Evolutionary conservation across 2,797 vertebrate species (phyloP), one percentile per base, ranked within the genome.

Genomic region (Spea hammondii): DNA sequence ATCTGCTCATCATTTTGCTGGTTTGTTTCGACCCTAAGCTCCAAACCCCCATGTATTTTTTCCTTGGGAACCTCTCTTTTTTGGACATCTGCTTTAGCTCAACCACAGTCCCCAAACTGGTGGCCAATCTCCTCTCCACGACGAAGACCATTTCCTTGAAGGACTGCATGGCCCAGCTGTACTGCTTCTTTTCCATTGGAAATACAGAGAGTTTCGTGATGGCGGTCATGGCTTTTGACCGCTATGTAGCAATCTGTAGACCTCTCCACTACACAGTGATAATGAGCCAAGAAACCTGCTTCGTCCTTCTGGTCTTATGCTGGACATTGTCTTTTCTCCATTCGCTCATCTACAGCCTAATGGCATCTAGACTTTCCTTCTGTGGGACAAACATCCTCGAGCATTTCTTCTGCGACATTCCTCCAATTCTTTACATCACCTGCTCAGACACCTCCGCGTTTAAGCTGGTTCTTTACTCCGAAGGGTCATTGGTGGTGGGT

Each of bases 371-470:
- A 53, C 10, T 53, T 6, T 6, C 51, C 51, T 53, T 53, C 10
- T 53, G 51, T 53, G 51, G 83, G n/a, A 12, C 67, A 46, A 83
- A 86, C 74, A 48, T 77, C 0, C 57, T 86, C 49, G 57, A 86
- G 12, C 82, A 85, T 17, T 86, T 84, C 72, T 86, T 88, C 75
- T 88, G 86, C 80, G 85, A 86, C 67, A 83, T 84, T 32, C 55
- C 85, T 8, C 83, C 85, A 62, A 14, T 86, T 46, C 32, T 86
- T 14, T 84, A 84, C 77, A 74, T 86, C 32, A 70, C 84, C 1
- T 85, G 81, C 7, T 82, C 79, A 0, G 75, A 83, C 65, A 70
- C 81, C 50, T 81, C 77, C 8, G 0, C 70, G 4, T 10, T 49
- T 73, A 76, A 80, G 67, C 70, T 80, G 8, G 1, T 17, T 4